Conservation (phyloP, 1,140 invertebrate species). For the Orussus abietinus region DNA sequence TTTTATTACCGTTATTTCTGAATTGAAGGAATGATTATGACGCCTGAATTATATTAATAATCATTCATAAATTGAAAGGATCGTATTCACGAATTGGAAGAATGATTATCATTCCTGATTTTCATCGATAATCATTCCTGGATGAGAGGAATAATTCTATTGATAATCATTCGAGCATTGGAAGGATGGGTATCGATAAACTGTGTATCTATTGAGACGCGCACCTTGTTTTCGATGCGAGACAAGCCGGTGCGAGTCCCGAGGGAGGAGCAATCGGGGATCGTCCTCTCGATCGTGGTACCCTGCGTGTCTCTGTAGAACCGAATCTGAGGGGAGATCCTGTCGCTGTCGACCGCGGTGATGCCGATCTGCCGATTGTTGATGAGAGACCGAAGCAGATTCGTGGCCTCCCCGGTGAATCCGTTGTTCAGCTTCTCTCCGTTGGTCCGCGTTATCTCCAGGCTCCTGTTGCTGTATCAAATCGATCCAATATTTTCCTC, state of each 20-base stretch:
- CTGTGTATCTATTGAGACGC: too few relatives aligned
- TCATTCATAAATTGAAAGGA: too few relatives aligned
- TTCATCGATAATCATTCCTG: too few relatives aligned
- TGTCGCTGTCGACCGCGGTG: slow-evolving; percentile 53
- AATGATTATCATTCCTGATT: too few relatives aligned
- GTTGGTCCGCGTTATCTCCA: slow-evolving; percentile 50
- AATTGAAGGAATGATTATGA: too few relatives aligned
- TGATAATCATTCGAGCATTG: too few relatives aligned
- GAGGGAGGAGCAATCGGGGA: slow-evolving; percentile 38
- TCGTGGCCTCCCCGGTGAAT: slow-evolving; percentile 63
- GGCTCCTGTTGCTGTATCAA: slow-evolving; percentile 41
- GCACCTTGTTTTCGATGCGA: slow-evolving; percentile 45
- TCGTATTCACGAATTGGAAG: too few relatives aligned
- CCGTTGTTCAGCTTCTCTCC: slow-evolving; percentile 49
- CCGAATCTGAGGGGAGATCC: slow-evolving; percentile 39
- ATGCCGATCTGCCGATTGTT: slow-evolving; percentile 70
- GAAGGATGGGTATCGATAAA: too few relatives aligned
- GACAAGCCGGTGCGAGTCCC: slow-evolving; percentile 44
- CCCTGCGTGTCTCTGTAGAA: slow-evolving; percentile 47
- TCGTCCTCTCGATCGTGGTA: slow-evolving; percentile 35
- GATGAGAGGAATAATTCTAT: too few relatives aligned
- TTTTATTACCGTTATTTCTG: too few relatives aligned
- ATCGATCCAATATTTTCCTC: too few relatives aligned
- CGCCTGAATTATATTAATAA: too few relatives aligned
- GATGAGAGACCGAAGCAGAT: slow-evolving; percentile 67